These are phyloP conservation scores for Rhynchonycteris naso DNA, from an alignment of 2,797 vertebrate species.

Conservation along the genomic window DNA sequence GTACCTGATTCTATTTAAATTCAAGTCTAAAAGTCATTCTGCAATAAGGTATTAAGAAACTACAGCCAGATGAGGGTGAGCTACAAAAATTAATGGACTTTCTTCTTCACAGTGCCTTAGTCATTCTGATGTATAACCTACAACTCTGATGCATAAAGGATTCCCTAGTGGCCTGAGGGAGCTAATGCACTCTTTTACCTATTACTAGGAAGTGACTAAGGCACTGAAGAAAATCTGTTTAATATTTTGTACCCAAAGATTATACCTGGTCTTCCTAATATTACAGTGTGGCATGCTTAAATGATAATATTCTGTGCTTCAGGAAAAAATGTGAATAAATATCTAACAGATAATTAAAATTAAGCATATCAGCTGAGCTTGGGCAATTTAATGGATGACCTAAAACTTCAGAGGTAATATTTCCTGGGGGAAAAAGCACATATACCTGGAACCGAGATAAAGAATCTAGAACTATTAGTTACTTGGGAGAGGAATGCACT, in stretches of 20 bases:
- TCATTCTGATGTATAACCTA: slow-evolving; percentile 65
- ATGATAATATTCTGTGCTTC: slow-evolving; percentile 59
- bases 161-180: slow-evolving; percentile 62
- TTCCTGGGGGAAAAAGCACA: slow-evolving; percentile 41
- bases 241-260: slow-evolving; percentile 61
- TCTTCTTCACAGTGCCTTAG: slow-evolving; percentile 75
- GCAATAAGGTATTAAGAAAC: slow-evolving; percentile 79
- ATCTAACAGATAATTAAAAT: slow-evolving; percentile 37
- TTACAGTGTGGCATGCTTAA: slow-evolving; percentile 39
- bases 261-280: slow-evolving; percentile 60
- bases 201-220: slow-evolving; percentile 76
- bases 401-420: slow-evolving; percentile 44
- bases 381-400: slow-evolving; percentile 37
- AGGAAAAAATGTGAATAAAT: slow-evolving; percentile 44
- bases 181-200: slow-evolving; percentile 64
- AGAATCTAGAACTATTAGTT: background rate
- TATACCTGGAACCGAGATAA: slow-evolving; percentile 48
- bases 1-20: slow-evolving; percentile 75
- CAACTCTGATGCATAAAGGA: slow-evolving; percentile 46
- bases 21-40: slow-evolving; percentile 76
- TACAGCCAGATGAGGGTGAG: slow-evolving; percentile 77
- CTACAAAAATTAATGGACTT: slow-evolving; percentile 81
- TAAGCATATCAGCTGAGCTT: slow-evolving; percentile 50
- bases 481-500: slow-evolving; percentile 33
- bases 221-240: slow-evolving; percentile 68